Base-by-base conservation (phyloP, 2,797 vertebrate species). In the Setipinna tenuifilis region DNA sequence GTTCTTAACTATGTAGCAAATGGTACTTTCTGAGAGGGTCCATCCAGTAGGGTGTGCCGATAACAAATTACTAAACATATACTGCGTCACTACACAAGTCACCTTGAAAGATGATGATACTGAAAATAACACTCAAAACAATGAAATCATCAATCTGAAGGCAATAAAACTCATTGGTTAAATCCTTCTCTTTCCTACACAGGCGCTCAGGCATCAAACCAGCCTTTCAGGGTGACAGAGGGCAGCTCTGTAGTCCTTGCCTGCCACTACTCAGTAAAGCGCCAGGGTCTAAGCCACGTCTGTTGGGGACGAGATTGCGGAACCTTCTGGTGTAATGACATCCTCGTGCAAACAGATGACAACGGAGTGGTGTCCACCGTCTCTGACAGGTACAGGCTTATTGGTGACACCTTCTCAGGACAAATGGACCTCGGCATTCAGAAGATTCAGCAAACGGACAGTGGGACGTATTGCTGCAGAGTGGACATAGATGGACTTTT, bases 231-330 rank as follows among this genome's bases (percentile, higher is more conserved):
- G 19, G 95, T 95, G 85, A 83, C 65, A 0, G 95, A 96, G 87
- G 95, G 95, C 16, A 91, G 89, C 61, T 89, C 94, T 31, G 94
- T 94, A 75, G 94, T 93, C 28, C 89, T 96, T 86, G 90, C 95
- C 82, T 96, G 95, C 44, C 94, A 95, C 86, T 96, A 96, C 91
- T 95, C 95, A 0, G 94, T 96, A 50, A 92, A 94, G 86, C 94
- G 91, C 0, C 93, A 93, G 0, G 95, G 95, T 1, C 86, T 94
- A 83, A 95, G 93, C 41, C 93, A 94, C 31, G 94, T 95, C 41
- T 96, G 95, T 85, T 96, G 95, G 95, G 95, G 95, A 1, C 92
- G 95, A 0, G 83, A 93, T 84, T 96, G 95, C 0, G 95, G 95
- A 41, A 95, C 95, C 0, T 95, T 96, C 90, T 96, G 95, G 95